Conservation (phyloP, 2,797 vertebrate genomes). For the Spea hammondii region DNA sequence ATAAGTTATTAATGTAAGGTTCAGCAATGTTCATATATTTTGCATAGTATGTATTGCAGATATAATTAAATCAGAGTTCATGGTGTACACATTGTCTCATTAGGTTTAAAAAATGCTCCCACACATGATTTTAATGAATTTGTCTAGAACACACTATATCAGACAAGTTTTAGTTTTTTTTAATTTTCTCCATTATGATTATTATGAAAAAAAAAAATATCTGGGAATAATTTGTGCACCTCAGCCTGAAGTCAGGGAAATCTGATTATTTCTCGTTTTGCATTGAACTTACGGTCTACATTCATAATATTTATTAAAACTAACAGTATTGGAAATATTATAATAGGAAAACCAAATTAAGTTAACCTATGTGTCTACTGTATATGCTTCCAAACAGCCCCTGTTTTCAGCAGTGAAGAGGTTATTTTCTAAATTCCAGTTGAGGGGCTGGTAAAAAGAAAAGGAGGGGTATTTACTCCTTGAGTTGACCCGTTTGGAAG, state of each 20-base stretch:
- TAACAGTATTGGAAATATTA: no score
- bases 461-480: no score
- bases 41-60: conserved; percentile 22
- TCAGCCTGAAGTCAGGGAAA: background rate
- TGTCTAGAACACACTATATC: conserved; percentile 14
- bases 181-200: background rate
- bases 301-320: background rate
- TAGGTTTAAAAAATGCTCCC: conserved; percentile 43
- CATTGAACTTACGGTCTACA: background rate
- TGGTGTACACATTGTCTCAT: conserved; percentile 37
- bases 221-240: background rate
- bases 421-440: no score
- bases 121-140: conserved; percentile 42
- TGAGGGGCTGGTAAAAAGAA: no score
- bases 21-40: conserved; percentile 38
- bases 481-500: no score
- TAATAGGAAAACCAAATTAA: no score
- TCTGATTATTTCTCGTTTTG: background rate
- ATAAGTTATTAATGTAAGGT: conserved; percentile 41
- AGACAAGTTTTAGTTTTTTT: background rate
- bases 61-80: conserved; percentile 45
- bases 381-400: no score
- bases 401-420: no score
- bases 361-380: no score
- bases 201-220: conserved; percentile 2